Evolutionary conservation across 2,797 vertebrate genomes (phyloP).

Genomic region (Ceryle rudis): DNA sequence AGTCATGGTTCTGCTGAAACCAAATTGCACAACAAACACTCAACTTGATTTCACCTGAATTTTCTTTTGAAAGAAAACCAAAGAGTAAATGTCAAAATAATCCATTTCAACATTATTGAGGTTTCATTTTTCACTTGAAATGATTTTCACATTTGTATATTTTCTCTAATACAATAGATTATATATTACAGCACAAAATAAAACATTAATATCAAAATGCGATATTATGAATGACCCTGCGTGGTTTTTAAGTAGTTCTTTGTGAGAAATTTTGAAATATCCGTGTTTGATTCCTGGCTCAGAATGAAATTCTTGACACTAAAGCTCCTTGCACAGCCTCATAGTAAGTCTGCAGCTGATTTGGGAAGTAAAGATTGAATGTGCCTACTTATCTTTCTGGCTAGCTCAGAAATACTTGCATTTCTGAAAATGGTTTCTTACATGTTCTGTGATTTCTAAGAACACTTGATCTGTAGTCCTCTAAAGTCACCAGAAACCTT

Average conservation of each 20-base stretch:
- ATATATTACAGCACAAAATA: background rate
- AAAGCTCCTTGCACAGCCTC: background rate
- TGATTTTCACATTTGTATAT: background rate
- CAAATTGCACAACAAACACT: background rate
- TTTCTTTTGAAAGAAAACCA: background rate
- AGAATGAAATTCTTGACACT: background rate
- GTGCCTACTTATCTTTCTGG: background rate
- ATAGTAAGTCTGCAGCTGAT: background rate
- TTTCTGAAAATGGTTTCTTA: background rate
- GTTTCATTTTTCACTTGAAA: constrained; percentile 29
- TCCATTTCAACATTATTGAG: background rate
- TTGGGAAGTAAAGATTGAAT: background rate
- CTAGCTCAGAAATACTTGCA: background rate
- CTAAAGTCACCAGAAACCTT: background rate
- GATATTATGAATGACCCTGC: background rate
- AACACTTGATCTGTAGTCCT: background rate
- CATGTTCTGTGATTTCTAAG: background rate
- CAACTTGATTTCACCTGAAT: background rate
- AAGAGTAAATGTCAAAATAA: constrained; percentile 9
- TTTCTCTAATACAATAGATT: background rate
- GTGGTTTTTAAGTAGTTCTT: background rate
- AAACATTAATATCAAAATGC: background rate
- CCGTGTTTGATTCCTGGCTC: background rate
- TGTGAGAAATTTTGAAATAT: background rate
- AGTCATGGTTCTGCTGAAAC: background rate